Base-by-base conservation (phyloP, 2,113 vertebrate species). In the Scomber scombrus region DNA sequence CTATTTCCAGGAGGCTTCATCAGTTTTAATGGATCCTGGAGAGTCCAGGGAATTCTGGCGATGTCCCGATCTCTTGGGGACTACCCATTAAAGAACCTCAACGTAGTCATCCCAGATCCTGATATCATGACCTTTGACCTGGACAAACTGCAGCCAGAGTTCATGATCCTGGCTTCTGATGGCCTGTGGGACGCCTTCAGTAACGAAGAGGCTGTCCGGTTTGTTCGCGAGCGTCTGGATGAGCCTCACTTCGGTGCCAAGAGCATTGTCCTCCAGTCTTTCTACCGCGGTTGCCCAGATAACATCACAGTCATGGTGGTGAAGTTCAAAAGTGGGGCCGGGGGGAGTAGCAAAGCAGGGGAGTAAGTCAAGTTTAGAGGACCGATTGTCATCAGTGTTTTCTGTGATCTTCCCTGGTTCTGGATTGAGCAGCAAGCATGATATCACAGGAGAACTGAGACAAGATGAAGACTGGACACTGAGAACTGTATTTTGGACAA, bases 261-360 rank as follows among this genome's bases (percentile, higher is more conserved):
- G 91, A 99, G 97, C 91, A 99, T 99, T 64, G 98, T 98, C 16
- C 95, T 99, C 29, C 98, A 99, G 94, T 98, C 98, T 0, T 99
- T 98, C 87, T 98, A 99, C 93, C 95, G 98, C n/a, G 98, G 98
- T 43, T 99, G 98, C 82, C 97, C 98, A 3, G 98, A 99, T 90
- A 99, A 99, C 65, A 99, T 99, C 82, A 99, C 98, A 0, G 98
- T 99, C 80, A 99, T 99, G 98, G 97, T 99, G 90, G 97, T 99
- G 66, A 99, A 99, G 94, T 98, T 99, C 92, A 97, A 97, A 90
- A 93, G 93, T 15, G 96, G 96, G 29, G 85, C 85, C 69, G 96
- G 95, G 80, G 95, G 85, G 2, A 87, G 91, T 55, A 88, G 82
- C 93, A 98, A 96, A 93, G 85, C 93, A 0, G 94, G 96, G 63